phyloP scores from a whole-genome alignment of 2,797 vertebrate species.

The Petrocephalus schoutedeni region DNA sequence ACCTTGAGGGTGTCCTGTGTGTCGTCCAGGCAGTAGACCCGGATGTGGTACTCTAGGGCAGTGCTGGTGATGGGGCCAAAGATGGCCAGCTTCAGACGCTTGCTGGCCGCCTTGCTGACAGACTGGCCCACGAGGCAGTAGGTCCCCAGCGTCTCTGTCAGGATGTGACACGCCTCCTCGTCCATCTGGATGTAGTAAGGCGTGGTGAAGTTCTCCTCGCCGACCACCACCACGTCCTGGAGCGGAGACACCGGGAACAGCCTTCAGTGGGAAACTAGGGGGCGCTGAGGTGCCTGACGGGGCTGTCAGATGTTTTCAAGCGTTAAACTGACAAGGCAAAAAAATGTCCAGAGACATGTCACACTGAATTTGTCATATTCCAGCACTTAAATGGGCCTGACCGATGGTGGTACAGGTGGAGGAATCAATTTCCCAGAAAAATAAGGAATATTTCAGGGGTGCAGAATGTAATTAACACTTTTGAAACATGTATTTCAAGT shows the following conservation, averaged over 20 bases:
- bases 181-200: slow-evolving; percentile 96
- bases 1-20: slow-evolving; percentile 93
- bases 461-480: background rate
- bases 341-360: background rate
- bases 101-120: slow-evolving; percentile 79
- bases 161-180: slow-evolving; percentile 86
- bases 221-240: slow-evolving; percentile 90
- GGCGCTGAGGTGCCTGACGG: background rate
- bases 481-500: background rate
- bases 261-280: background rate
- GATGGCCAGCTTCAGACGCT: slow-evolving; percentile 88
- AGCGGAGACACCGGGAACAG: background rate
- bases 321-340: background rate
- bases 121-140: slow-evolving; percentile 87
- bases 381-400: background rate
- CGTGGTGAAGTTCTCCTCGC: slow-evolving; percentile 95
- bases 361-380: background rate
- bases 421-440: slow-evolving; percentile 13
- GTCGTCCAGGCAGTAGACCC: slow-evolving; percentile 94
- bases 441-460: background rate
- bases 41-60: slow-evolving; percentile 85
- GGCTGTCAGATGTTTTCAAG: background rate
- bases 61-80: slow-evolving; percentile 88
- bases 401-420: background rate
- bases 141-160: slow-evolving; percentile 89